Base-by-base conservation (phyloP, 2,797 vertebrate species). In the Sebastes vulpes region DNA sequence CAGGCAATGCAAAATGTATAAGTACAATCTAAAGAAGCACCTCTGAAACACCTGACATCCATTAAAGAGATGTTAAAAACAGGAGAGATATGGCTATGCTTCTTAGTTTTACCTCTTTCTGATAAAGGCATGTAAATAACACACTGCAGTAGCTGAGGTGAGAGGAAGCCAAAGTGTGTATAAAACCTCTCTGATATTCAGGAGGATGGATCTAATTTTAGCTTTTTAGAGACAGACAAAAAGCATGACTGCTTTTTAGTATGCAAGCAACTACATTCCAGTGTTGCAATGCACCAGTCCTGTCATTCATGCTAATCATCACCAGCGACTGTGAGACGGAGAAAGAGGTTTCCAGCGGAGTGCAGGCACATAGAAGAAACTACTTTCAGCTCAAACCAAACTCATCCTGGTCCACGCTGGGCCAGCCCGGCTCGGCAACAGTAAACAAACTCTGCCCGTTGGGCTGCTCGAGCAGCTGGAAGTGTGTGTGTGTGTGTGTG, bases 171-270 rank as follows among this genome's bases (percentile, higher is more conserved):
- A 20, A 65, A 26, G 57, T 42, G 32, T 63, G 46, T 14, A 21
- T 16, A 50, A 67, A 42, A 26, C 31, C 32, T 64, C 42, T 58
- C 21, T 54, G 14, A 61, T 32, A 18, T 73, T 67, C 42, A 63
- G 64, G 26, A 63, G 64, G 26, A 65, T 58, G 26, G 46, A 75
- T 87, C 82, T 82, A 77, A 85, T 77, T 83, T 79, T 75, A 75
- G 77, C 42, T 60, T 50, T 50, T 72, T 29, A 31, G 60, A 75
- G 32, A 35, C 54, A 80, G 61, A 74, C 29, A 72, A 74, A 85
- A 79, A 58, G 38, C 35, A 48, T 16, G 52, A 68, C 25, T 61
- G 25, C 25, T 48, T 87, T 82, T 86, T 42, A 66, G 65, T 69
- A 68, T 81, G 65, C 65, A 29, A 69, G 59, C 11, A 66, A 58